A percentile compares a stretch with the other conserved stretches of the same genome.
Conservation (phyloP, 2,113 vertebrate genomes). For the Pyxicephalus adspersus region DNA sequence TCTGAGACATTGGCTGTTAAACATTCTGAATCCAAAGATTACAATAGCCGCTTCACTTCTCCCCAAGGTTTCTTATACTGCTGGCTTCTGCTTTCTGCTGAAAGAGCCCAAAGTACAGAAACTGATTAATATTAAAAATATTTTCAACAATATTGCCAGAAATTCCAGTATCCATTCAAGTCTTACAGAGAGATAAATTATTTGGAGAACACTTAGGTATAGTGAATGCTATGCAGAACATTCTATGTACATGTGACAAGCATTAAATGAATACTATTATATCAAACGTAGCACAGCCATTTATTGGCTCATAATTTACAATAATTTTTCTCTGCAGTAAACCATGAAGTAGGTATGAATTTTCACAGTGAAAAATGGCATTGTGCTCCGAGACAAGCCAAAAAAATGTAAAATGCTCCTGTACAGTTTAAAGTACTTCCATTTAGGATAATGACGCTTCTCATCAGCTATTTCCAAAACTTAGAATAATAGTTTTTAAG, state of each 20-base stretch:
- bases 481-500: constrained; percentile 43
- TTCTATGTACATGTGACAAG: constrained; percentile 8
- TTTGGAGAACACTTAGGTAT: constrained; percentile 21
- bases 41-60: constrained; percentile 49
- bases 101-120: constrained; percentile 24
- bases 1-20: constrained; percentile 63
- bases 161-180: constrained; percentile 35
- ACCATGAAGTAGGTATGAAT: constrained; percentile 23
- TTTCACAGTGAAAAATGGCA: constrained; percentile 34
- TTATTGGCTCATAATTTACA: constrained; percentile 46
- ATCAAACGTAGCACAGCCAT: constrained; percentile 16
- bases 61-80: constrained; percentile 45
- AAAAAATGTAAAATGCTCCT: constrained; percentile 8
- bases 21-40: constrained; percentile 61
- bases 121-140: constrained; percentile 46
- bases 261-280: constrained; percentile 44
- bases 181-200: constrained; percentile 22
- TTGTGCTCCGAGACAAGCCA: constrained; percentile 5
- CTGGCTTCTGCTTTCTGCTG: constrained; percentile 18
- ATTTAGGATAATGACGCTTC: constrained; percentile 37
- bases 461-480: constrained; percentile 39
- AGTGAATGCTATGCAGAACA: constrained; percentile 14
- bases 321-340: constrained; percentile 40
- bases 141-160: constrained; percentile 28
- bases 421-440: neutral